A percentile compares a stretch with the other conserved stretches of the same genome.
Conservation (phyloP, 2,888 invertebrate genomes). For the Hypomecis atomaria region DNA sequence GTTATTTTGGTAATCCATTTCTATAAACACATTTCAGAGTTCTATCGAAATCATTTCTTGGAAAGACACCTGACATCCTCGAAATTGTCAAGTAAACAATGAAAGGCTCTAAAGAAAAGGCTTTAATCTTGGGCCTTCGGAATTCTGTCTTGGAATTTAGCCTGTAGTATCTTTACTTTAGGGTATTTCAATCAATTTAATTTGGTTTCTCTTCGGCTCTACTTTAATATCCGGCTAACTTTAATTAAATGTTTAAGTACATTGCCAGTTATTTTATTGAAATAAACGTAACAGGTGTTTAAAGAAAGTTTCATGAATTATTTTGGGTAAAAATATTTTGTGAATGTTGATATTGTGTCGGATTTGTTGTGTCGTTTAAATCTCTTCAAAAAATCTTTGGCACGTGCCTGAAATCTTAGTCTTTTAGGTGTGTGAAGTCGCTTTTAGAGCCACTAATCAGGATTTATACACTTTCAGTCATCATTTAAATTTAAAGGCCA, state of each 20-base stretch:
- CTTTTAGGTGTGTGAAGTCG: too few species aligned
- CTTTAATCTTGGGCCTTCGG: conserved; percentile 23
- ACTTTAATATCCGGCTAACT: conserved; percentile 32
- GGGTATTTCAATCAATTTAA: conserved; percentile 32
- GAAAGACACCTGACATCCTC: conserved; percentile 29
- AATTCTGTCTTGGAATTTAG: conserved; percentile 28
- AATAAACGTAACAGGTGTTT: conserved; percentile 10
- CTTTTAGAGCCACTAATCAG: too few species aligned
- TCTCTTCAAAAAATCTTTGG: too few species aligned
- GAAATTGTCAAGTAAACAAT: conserved; percentile 33
- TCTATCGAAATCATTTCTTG: conserved; percentile 17
- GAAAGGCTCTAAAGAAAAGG: conserved; percentile 13
- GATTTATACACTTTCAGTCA: too few species aligned
- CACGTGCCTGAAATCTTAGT: too few species aligned
- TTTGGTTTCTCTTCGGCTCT: conserved; percentile 31
- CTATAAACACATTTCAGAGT: conserved; percentile 2
- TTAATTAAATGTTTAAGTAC: conserved; percentile 33
- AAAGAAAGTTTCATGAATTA: background rate
- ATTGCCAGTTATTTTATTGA: conserved; percentile 21
- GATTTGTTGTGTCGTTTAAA: too few species aligned
- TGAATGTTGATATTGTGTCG: too few species aligned
- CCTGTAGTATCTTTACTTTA: conserved; percentile 26
- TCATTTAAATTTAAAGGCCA: too few species aligned
- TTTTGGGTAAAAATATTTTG: background rate
- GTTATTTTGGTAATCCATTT: conserved; percentile 8